Base-by-base conservation (phyloP, 2,113 vertebrate species). In the Atlantisia rogersi region DNA sequence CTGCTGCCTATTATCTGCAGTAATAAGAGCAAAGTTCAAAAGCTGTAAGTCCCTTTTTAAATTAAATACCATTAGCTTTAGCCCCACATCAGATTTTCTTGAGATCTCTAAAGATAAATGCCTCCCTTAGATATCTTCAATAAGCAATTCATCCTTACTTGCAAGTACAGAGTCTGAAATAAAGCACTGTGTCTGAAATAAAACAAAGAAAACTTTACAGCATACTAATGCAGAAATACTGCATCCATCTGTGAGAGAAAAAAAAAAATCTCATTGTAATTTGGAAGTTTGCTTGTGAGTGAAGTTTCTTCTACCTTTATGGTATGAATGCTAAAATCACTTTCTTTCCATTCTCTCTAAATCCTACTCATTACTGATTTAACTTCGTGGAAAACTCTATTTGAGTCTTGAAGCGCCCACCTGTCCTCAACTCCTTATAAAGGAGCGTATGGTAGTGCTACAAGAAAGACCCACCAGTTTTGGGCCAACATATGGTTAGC, bases 11-110 rank as follows among this genome's bases (percentile, higher is more conserved):
- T 80, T 93, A 74, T 88, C 63, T 80, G 10, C 28, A 86, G 64
- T 92, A 88, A 63, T 88, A 92, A 90, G 71, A 83, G 42, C 71
- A 96, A 94, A 93, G 80, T 92, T 96, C 88, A 95, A 93, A 96
- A 78, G 31, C 40, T 74, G 11, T 14, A 58, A 74, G 55, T 86
- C 68, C 52, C 68, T 46, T 40, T 82, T 96, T 40, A 94, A 83
- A 88, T 93, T 86, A 96, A 93, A 95, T 58, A 62, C 26, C 25
- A 32, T 42, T 93, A 90, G 70, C 26, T 91, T 82, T 68, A 80
- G 28, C 37, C 59, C 48, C 53, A 81, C 48, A 78, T 71, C 74
- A 87, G 56, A 71, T 92, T 93, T 96, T 82, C 71, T 32, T 87
- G 67, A 85, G 40, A 52, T 65, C 5, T 93, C 40, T 69, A 70